phyloP scores from a whole-genome alignment of 2,113 vertebrate species.

The Cettia cetti region DNA sequence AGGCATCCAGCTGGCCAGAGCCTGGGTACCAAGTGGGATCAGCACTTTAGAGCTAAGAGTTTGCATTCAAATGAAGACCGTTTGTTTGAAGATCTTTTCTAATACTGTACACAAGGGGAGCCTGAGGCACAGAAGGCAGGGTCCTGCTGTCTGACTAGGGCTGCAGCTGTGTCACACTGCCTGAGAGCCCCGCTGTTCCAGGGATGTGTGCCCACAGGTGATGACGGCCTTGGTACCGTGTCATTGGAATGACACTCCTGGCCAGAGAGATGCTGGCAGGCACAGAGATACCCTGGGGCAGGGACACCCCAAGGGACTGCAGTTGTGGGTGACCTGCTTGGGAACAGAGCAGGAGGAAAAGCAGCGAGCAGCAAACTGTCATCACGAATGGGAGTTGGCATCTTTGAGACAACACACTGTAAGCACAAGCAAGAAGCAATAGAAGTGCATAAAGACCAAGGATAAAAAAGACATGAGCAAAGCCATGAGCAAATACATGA shows the following conservation, averaged over 20 bases:
- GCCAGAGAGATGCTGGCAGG: background rate
- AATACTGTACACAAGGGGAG: background rate
- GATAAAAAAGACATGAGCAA: background rate
- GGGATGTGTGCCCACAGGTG: background rate
- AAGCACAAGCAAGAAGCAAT: background rate
- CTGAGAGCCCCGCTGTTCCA: background rate
- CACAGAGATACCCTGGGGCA: background rate
- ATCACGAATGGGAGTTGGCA: accelerated
- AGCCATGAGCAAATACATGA: background rate
- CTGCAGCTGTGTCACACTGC: accelerated
- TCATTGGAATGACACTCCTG: background rate
- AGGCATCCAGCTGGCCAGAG: background rate
- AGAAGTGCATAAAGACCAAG: background rate
- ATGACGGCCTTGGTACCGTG: background rate
- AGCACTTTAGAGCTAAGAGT: background rate
- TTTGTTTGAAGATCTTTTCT: background rate
- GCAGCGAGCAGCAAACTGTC: accelerated
- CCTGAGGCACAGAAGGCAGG: background rate
- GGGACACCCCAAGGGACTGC: background rate
- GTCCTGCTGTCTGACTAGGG: background rate
- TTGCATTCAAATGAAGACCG: background rate
- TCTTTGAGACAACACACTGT: background rate
- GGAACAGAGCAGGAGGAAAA: background rate
- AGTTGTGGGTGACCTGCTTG: accelerated
- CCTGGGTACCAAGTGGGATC: accelerated